phyloP scores from a whole-genome alignment of 1,140 invertebrate species.

The Reticulitermes speratus region DNA sequence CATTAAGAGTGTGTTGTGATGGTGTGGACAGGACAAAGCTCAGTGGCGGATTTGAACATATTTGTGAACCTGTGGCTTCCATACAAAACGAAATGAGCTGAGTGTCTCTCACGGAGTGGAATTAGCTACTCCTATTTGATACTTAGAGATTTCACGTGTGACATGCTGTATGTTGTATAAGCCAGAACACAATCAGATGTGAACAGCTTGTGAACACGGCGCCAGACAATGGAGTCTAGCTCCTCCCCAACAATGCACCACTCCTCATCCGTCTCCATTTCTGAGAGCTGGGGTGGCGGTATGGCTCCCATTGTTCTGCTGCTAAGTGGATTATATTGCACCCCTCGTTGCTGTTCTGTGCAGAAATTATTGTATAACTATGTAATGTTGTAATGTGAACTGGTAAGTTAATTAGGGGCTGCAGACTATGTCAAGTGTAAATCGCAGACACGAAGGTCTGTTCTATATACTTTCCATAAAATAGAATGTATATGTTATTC shows the following conservation, averaged over 20 bases:
- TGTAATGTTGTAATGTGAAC: not conserved
- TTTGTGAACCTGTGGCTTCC: too few relatives aligned
- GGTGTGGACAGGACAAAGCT: too few relatives aligned
- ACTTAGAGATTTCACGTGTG: too few relatives aligned
- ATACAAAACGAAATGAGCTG: too few relatives aligned
- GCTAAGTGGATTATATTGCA: constrained; percentile 12
- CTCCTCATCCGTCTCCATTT: not conserved
- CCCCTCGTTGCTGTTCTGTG: not conserved
- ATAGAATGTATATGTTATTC: too few relatives aligned
- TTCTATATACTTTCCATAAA: too few relatives aligned
- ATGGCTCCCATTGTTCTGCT: not conserved
- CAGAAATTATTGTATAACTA: not conserved
- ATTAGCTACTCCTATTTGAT: too few relatives aligned
- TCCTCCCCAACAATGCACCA: not conserved
- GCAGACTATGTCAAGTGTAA: not conserved
- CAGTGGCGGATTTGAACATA: too few relatives aligned
- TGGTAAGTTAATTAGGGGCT: constrained; percentile 1
- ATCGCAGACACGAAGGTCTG: not conserved
- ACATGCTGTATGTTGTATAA: too few relatives aligned
- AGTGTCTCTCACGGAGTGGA: too few relatives aligned
- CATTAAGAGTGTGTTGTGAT: too few relatives aligned
- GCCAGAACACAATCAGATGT: not conserved
- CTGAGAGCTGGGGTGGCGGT: not conserved
- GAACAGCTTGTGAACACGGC: constrained; percentile 15
- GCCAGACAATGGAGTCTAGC: not conserved